These are phyloP conservation scores for Nezara viridula DNA, from an alignment of 2,888 invertebrate genomes.

Conservation along the genomic window DNA sequence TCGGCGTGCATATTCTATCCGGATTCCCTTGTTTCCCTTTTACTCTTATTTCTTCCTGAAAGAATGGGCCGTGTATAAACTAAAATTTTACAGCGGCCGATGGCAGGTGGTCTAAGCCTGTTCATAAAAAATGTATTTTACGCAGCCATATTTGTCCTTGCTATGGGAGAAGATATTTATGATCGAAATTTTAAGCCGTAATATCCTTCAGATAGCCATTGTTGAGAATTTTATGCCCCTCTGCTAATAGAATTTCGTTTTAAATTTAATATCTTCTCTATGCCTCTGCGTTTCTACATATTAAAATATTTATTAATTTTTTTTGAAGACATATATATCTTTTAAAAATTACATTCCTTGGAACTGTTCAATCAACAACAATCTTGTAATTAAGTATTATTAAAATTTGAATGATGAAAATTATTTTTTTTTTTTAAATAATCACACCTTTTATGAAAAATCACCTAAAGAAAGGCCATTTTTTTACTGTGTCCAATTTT, in stretches of 20 bases:
- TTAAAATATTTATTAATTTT: not conserved
- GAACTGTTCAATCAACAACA: no score
- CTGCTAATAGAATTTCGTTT: conserved; percentile 21
- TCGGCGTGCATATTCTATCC: not conserved
- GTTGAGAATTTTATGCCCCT: conserved; percentile 22
- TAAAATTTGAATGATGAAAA: no score
- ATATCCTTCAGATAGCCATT: conserved; percentile 42
- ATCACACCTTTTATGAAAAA: no score
- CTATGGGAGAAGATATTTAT: conserved; percentile 40
- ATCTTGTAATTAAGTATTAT: not conserved
- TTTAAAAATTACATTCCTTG: no score
- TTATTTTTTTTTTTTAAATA: no score
- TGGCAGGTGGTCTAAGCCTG: conserved; percentile 31
- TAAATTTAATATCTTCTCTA: not conserved
- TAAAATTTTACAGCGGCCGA: conserved; percentile 38
- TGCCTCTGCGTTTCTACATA: not conserved
- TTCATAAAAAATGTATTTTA: conserved; percentile 34
- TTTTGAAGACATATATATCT: not conserved
- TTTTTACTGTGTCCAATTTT: no score
- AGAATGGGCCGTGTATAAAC: conserved; percentile 17
- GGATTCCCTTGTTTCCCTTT: not conserved
- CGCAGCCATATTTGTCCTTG: conserved; percentile 44
- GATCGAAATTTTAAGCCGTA: conserved; percentile 34
- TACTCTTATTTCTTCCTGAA: not conserved
- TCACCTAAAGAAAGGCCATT: no score